phyloP scores from a whole-genome alignment of 2,113 vertebrate genomes.

The Atlantisia rogersi region DNA sequence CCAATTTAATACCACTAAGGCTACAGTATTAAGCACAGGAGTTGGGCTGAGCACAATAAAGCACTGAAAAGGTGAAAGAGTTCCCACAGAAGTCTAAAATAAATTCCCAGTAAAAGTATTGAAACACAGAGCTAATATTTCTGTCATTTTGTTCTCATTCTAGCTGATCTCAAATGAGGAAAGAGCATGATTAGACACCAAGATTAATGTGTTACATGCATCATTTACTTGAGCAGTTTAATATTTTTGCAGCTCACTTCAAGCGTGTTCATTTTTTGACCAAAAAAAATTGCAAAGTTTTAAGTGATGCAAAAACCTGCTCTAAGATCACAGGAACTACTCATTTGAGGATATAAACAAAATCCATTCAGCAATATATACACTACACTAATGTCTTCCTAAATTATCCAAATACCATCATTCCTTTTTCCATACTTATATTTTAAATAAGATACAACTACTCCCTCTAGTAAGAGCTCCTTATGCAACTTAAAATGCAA shows the following conservation, averaged over 20 bases:
- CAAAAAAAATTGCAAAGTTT: not conserved
- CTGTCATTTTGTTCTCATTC: not conserved
- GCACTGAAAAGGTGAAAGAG: not conserved
- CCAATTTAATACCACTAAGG: not conserved
- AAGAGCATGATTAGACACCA: not conserved
- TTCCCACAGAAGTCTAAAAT: not conserved
- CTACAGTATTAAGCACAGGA: not conserved
- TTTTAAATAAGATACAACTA: not conserved
- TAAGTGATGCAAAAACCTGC: accelerated
- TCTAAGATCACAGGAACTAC: not conserved
- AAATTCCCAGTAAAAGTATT: not conserved
- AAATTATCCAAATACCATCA: not conserved
- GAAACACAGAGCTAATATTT: not conserved
- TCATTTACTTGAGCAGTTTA: not conserved
- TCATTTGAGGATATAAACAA: not conserved
- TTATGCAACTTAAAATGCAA: not conserved
- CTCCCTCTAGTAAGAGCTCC: not conserved
- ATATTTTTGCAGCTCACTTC: not conserved
- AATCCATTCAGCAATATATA: not conserved
- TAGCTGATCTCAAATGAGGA: not conserved
- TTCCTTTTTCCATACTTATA: not conserved
- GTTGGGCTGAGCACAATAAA: not conserved
- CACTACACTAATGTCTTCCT: not conserved
- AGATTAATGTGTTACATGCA: not conserved
- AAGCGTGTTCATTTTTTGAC: not conserved